Conservation (phyloP, 2,113 vertebrate genomes). For the Castor canadensis region DNA sequence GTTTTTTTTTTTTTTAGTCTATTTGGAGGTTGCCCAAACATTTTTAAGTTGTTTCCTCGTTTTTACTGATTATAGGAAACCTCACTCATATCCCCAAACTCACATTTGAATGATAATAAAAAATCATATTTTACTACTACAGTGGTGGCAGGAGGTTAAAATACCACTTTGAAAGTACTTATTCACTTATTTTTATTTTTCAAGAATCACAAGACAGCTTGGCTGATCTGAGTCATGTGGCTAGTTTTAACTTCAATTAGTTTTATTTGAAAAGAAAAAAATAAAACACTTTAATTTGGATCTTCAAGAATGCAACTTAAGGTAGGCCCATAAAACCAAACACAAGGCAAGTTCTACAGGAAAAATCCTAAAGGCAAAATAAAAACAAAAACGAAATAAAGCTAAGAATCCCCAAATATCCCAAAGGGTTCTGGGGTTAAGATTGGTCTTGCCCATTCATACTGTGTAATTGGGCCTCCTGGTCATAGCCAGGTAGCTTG, state of each 20-base stretch:
- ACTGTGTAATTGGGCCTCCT: rapidly evolving
- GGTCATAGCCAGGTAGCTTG: rapidly evolving
- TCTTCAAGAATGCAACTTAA: constrained; percentile 67
- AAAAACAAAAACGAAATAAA: neutral
- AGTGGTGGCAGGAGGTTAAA: constrained; percentile 82
- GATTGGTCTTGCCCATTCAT: rapidly evolving
- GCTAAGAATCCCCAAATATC: neutral
- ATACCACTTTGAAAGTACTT: constrained; percentile 82
- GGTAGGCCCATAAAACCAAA: constrained; percentile 67
- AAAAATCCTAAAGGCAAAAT: constrained; percentile 33
- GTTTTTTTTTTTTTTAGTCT: constrained; percentile 57
- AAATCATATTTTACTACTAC: constrained; percentile 79
- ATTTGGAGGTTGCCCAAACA: constrained; percentile 81
- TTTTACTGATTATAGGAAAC: constrained; percentile 83
- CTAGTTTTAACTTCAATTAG: constrained; percentile 82
- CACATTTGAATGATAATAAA: constrained; percentile 79
- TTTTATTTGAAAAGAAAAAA: constrained; percentile 74
- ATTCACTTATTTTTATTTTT: constrained; percentile 82
- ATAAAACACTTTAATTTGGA: constrained; percentile 58
- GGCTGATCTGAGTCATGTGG: constrained; percentile 76
- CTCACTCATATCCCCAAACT: constrained; percentile 82
- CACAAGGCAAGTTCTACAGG: constrained; percentile 35
- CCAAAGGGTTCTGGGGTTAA: neutral
- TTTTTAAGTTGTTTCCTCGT: constrained; percentile 82
- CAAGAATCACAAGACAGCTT: constrained; percentile 57